phyloP scores from a whole-genome alignment of 2,113 vertebrate genomes.

The Pterocles burchelli region DNA sequence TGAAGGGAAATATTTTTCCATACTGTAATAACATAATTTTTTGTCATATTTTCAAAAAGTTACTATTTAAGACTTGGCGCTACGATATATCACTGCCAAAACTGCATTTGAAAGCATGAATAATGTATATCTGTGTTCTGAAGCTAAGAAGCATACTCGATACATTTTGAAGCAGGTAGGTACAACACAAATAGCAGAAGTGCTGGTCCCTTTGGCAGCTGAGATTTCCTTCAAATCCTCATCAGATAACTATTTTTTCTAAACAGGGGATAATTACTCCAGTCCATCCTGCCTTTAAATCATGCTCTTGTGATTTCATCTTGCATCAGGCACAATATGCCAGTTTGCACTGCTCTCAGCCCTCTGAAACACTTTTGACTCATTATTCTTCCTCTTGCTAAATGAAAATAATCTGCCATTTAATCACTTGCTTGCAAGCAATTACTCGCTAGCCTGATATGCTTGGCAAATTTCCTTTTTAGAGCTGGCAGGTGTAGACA shows the following conservation, averaged over 20 bases:
- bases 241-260: background rate
- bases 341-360: background rate
- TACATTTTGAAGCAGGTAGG: background rate
- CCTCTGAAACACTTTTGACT: background rate
- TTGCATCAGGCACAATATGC: background rate
- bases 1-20: background rate
- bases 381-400: background rate
- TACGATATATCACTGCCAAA: background rate
- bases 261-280: conserved; percentile 9
- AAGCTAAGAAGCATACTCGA: background rate
- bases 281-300: background rate
- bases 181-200: background rate
- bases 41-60: background rate
- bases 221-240: background rate
- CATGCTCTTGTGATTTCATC: background rate
- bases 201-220: background rate
- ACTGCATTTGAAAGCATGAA: background rate
- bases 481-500: background rate
- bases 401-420: conserved; percentile 30
- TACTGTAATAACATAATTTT: background rate
- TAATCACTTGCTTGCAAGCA: conserved; percentile 14
- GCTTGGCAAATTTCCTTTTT: background rate
- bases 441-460: background rate
- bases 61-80: background rate
- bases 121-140: background rate